Base-by-base conservation (phyloP, 2,797 vertebrate species). In the Cercopithecus petaurista region DNA sequence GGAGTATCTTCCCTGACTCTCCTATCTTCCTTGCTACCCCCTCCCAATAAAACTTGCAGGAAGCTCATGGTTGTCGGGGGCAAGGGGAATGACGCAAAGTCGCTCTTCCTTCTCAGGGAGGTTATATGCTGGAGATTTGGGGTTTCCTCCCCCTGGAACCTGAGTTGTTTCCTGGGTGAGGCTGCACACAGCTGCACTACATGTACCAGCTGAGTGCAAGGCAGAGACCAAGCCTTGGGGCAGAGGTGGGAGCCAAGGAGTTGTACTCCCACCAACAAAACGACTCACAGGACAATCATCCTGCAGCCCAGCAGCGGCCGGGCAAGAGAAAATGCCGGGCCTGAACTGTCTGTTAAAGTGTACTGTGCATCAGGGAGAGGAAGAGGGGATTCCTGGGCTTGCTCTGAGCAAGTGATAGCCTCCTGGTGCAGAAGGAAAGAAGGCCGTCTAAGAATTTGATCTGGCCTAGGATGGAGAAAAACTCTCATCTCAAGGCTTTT, bases 301-400 rank as follows among this genome's bases (percentile, higher is more conserved):
- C 75, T 10, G 0, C n/a, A 81, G 30, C 76, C 55, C 17, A 24
- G 80, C 43, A 43, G 43, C 7, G 3, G 14, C 75, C 5, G 0
- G 22, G 22, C 79, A 1, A 10, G 21, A 93, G 21, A 10, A 19
- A 70, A n/a, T 0, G 8, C 19, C 3, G 1, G 43, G 9, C 13
- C n/a, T 22, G 36, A 1, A 1, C 52, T 12, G 41, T 28, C 81
- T 12, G 41, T 28, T 77, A 70, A 61, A 19, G 70, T 3, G 4
- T 2, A 2, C 24, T 2, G 3, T 1, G 6, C 9, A 0, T 36
- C 36, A 43, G 59, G 33, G 22, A 17, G 82, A 17, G 72, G 26
- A 19, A 15, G 12, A 11, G 22, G 11, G 0, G 26, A 3, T 1
- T 39, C 67, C 26, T 1, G 5, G 3, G 8, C 7, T 28, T 7